Evolutionary conservation across 2,888 invertebrate species (phyloP).

Genomic region (Lomographa bimaculata): DNA sequence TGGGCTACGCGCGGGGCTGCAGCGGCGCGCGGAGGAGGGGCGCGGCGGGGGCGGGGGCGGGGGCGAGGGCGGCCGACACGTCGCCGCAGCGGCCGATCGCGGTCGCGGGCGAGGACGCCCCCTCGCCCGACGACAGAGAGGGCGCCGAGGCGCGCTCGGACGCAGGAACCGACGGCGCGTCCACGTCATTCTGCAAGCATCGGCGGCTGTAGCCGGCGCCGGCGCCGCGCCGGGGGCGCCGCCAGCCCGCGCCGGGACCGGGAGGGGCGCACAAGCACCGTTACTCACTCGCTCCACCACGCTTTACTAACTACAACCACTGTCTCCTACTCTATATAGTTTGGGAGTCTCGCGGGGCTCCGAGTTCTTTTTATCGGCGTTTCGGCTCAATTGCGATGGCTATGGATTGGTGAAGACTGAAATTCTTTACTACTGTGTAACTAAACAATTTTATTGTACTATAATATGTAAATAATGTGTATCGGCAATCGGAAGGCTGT

Average conservation of each 20-base stretch:
- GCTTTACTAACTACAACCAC: constrained; percentile 34
- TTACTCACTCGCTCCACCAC: constrained; percentile 69
- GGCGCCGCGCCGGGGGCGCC: constrained; percentile 22
- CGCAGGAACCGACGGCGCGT: constrained; percentile 74
- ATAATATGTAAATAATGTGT: no score
- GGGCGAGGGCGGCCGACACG: constrained; percentile 26
- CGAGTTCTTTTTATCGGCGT: no score
- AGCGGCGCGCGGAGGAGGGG: constrained; percentile 33
- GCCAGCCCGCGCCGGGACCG: constrained; percentile 26
- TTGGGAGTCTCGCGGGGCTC: no score
- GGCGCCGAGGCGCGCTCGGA: constrained; percentile 61
- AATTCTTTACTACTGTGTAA: no score
- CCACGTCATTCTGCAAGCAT: constrained; percentile 82
- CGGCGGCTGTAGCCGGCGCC: constrained; percentile 40
- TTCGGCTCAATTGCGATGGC: no score
- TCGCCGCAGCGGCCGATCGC: constrained; percentile 16
- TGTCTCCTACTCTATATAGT: constrained; percentile 6
- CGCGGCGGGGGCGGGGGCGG: constrained; percentile 33
- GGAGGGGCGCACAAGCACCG: constrained; percentile 51
- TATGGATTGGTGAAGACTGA: no score
- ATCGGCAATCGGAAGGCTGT: no score
- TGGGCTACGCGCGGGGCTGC: constrained; percentile 29
- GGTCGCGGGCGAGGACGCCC: constrained; percentile 27
- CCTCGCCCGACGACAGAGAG: constrained; percentile 54
- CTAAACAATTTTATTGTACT: no score